Conservation (phyloP, 2,888 invertebrate species). For the Pantelozetes paolii region DNA sequence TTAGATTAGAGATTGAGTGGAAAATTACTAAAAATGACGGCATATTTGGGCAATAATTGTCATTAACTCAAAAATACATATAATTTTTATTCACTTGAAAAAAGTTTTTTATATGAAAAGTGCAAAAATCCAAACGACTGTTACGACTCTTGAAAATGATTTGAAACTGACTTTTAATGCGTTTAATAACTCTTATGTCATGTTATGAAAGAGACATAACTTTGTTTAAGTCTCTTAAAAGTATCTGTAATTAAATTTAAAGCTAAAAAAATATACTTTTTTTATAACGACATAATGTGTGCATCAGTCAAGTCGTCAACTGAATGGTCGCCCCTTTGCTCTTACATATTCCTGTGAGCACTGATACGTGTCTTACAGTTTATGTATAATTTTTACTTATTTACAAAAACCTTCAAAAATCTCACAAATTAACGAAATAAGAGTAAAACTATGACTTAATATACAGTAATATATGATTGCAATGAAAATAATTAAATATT, state of each 20-base stretch:
- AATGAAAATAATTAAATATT: too few species aligned
- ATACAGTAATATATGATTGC: neutral
- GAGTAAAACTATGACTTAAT: neutral
- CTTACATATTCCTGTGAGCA: neutral
- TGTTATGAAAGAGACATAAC: neutral
- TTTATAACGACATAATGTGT: neutral
- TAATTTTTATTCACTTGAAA: neutral
- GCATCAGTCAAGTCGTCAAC: conserved; percentile 12
- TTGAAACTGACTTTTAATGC: conserved; percentile 2
- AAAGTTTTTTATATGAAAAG: too few species aligned
- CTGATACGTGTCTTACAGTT: neutral
- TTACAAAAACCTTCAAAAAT: neutral
- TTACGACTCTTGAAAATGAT: neutral
- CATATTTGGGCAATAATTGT: neutral
- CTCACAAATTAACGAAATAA: neutral
- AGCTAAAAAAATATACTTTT: neutral
- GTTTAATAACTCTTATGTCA: neutral
- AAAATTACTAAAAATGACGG: neutral
- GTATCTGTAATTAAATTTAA: neutral
- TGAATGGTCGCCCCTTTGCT: neutral
- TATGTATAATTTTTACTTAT: neutral
- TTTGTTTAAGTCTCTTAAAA: too few species aligned
- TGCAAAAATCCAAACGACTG: too few species aligned
- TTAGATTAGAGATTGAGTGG: too few species aligned
- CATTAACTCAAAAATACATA: neutral